phyloP scores from a whole-genome alignment of 1,140 invertebrate genomes.

The Heliconius eleuchia region DNA sequence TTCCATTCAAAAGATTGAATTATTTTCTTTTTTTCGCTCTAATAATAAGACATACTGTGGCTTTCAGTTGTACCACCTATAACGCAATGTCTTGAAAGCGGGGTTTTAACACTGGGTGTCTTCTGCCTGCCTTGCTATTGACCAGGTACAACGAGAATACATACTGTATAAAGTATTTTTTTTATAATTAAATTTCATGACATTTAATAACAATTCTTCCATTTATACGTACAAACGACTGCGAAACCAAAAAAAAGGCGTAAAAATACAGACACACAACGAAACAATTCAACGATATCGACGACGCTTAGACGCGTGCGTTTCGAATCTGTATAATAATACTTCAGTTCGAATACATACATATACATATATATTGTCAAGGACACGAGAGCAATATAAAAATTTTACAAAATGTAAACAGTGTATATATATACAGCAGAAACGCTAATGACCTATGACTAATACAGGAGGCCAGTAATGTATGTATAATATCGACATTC shows the following conservation, averaged over 20 bases:
- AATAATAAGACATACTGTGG: too few species aligned
- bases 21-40: too few species aligned
- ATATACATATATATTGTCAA: slow-evolving; percentile 46
- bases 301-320: slow-evolving; percentile 6
- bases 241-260: too few species aligned
- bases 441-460: slow-evolving; percentile 81
- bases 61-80: too few species aligned
- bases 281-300: background rate
- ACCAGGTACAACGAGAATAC: too few species aligned
- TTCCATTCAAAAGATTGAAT: too few species aligned
- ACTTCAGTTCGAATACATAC: slow-evolving; percentile 36
- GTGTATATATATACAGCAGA: slow-evolving; percentile 53
- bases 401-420: slow-evolving; percentile 69
- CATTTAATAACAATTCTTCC: background rate
- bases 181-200: too few species aligned
- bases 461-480: slow-evolving; percentile 74
- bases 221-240: background rate
- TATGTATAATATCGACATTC: slow-evolving; percentile 79
- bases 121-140: too few species aligned
- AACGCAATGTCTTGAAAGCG: too few species aligned
- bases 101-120: too few species aligned
- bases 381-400: slow-evolving; percentile 60
- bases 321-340: slow-evolving; percentile 39
- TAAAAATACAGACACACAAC: background rate
- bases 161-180: too few species aligned